phyloP scores from a whole-genome alignment of 2,888 invertebrate species.

The Acanthosepion esculentum region DNA sequence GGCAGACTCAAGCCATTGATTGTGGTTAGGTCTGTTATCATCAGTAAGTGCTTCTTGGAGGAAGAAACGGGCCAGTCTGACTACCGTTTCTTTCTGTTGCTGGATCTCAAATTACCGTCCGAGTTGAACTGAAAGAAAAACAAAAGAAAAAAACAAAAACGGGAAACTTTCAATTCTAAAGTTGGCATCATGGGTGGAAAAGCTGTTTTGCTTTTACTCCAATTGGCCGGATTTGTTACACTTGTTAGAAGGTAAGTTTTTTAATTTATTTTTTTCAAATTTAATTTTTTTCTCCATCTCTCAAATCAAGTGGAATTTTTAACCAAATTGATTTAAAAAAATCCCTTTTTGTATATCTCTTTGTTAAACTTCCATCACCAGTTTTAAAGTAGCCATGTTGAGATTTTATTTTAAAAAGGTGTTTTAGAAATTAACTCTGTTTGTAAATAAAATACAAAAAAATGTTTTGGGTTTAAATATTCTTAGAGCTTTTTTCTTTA shows the following conservation, averaged over 20 bases:
- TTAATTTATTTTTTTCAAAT: neutral
- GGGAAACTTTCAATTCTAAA: neutral
- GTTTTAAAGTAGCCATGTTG: neutral
- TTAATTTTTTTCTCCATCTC: no score
- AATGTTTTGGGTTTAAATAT: neutral
- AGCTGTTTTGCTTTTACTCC: neutral
- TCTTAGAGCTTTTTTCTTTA: neutral
- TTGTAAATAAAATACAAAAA: neutral
- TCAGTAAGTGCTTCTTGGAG: neutral
- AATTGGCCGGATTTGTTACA: neutral
- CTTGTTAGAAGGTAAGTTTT: neutral
- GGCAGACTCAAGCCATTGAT: constrained; percentile 33
- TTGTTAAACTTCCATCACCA: neutral
- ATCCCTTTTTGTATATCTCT: neutral
- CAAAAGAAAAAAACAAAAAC: neutral
- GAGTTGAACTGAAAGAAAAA: constrained; percentile 21
- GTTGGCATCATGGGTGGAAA: constrained; percentile 2
- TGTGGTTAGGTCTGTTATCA: neutral
- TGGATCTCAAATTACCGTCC: constrained; percentile 21
- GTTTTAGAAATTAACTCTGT: neutral
- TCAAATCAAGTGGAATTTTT: no score
- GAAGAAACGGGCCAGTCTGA: neutral
- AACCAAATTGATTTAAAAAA: neutral
- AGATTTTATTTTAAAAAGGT: neutral
- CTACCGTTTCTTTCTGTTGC: neutral